These are phyloP conservation scores for Geotrupes spiniger DNA, from an alignment of 2,888 invertebrate species.

Conservation along the genomic window DNA sequence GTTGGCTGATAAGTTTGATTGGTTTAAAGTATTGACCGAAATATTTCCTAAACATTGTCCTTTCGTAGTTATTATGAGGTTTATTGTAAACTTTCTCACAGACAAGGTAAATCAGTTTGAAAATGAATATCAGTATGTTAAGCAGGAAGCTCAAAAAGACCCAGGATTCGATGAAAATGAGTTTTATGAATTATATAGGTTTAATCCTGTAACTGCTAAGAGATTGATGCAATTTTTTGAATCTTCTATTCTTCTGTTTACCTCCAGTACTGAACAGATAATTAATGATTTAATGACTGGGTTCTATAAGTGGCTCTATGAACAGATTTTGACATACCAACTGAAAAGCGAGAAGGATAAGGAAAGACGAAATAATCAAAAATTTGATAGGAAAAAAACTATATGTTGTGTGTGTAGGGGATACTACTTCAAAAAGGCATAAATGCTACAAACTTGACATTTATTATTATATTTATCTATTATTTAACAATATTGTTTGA, in stretches of 20 bases:
- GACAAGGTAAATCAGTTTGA: background rate
- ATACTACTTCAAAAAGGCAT: too few relatives aligned
- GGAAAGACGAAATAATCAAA: too few relatives aligned
- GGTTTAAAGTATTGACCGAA: conserved; percentile 8
- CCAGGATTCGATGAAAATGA: background rate
- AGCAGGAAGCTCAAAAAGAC: background rate
- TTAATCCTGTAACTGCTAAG: background rate
- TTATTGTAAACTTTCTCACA: background rate
- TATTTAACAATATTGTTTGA: too few relatives aligned
- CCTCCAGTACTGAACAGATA: background rate
- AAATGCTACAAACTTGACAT: too few relatives aligned
- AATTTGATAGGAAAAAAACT: too few relatives aligned
- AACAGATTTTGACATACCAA: too few relatives aligned
- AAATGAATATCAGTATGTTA: background rate
- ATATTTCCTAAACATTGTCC: conserved; percentile 10
- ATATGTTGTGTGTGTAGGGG: too few relatives aligned
- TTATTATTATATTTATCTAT: too few relatives aligned
- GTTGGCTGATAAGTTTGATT: conserved; percentile 11
- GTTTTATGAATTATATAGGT: background rate
- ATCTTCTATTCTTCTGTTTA: background rate
- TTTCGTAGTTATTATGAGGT: background rate
- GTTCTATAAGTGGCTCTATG: background rate
- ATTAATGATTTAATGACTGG: background rate
- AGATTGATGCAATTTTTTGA: background rate
- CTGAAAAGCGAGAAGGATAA: too few relatives aligned